Evolutionary conservation across 2,888 invertebrate species (phyloP), one percentile per base, ranked within the genome.

Genomic region (Sinohyriopsis cumingii): DNA sequence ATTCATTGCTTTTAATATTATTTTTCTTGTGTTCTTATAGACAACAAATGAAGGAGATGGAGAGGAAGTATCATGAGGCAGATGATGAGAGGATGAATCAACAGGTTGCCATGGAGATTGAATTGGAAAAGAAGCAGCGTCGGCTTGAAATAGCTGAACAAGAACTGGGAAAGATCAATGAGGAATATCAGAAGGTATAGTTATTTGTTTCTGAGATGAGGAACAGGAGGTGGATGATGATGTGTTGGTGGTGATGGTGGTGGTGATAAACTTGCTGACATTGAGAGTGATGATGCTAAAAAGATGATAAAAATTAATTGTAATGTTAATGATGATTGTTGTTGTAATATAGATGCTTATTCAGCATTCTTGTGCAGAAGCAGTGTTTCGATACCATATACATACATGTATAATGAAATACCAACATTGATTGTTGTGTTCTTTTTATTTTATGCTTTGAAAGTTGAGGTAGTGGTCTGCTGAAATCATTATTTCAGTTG

Each of bases 31-130:
- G 62, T 45, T 59, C 22, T 65, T 65, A 7, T 71, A 88, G 88
- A 67, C 66, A 75, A 25, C 82, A 88, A 68, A 79, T 88, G 22
- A 83, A 83, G 71, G 76, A 77, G 55, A 63, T 87, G 71, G 87
- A 87, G 73, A 80, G 84, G 73, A 79, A 77, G 28, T 84, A 87
- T 72, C 77, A 79, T 61, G 73, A 85, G 69, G 87, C 80, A 71
- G 93, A 87, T 91, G 92, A 89, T 91, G 93, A 86, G 91, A 93
- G 87, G 90, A 92, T 89, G 92, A 93, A 87, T 92, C 93, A 88
- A 86, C 87, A 93, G 91, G 79, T 78, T 45, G 74, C 76, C 56
- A 71, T 86, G 64, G 82, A 84, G 67, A 78, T 78, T 70, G 82
- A 85, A 64, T 74, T 82, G 55, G 77, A 80, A 64, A 72, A 73